Base-by-base conservation (phyloP, 2,797 vertebrate genomes). In the Arrhamphus sclerolepis region DNA sequence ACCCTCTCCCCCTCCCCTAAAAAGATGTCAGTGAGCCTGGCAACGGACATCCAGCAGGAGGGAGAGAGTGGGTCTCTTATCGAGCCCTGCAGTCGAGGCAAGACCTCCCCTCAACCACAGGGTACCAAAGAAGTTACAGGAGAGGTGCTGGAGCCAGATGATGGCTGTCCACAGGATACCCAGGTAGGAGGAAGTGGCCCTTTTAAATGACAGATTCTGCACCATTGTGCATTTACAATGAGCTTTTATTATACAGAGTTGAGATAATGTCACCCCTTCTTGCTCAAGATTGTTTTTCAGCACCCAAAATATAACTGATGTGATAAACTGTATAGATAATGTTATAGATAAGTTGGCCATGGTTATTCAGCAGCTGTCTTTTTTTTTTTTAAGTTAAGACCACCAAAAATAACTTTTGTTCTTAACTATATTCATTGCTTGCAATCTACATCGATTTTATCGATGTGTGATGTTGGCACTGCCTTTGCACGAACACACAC, bases 1-100 rank as follows among this genome's bases (percentile, higher is more conserved):
- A 74, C 86, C 87, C 82, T 86, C 86, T 82, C 83, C 87, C 86
- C 81, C 34, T 89, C 88, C 79, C 84, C 72, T 46, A 87, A 92
- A 87, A 95, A 95, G 92, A 97, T 98, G 96, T 97, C 96, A 90
- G 94, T 93, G 90, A 96, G 94, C 92, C 93, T 91, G 92, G 93
- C 49, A 89, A 90, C 56, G 87, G 95, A 97, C 90, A 95, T 95
- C 93, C 95, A 95, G 94, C 95, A 94, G 94, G 97, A 98, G 92
- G 95, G 94, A n/a, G 95, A 97, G 90, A 95, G 93, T 88, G 94
- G 93, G 70, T 91, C 92, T 86, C 89, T 95, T 17, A 93, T 93
- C 38, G 97, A 98, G 66, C 87, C 93, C 94, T 79, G 90, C 92
- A 82, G 93, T 90, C 91, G 94, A 92, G 92, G 93, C 84, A 97